These are phyloP conservation scores for Ischnus inquisitorius DNA, from an alignment of 2,888 invertebrate genomes.

Conservation along the genomic window DNA sequence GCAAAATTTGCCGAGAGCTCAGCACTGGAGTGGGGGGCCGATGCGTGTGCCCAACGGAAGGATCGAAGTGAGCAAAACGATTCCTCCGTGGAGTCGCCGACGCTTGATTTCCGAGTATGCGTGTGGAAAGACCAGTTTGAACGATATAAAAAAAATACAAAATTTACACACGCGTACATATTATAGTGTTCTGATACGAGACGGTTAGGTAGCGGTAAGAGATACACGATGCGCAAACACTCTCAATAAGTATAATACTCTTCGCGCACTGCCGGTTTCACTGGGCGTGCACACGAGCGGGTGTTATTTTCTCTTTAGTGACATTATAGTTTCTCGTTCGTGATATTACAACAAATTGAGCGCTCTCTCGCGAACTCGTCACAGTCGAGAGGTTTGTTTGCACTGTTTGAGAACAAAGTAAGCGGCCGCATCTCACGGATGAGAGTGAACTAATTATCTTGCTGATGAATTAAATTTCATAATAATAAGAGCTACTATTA, in stretches of 20 bases:
- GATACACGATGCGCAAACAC: too few species aligned
- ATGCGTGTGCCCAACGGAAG: not conserved
- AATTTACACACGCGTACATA: too few species aligned
- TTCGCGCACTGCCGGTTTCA: not conserved
- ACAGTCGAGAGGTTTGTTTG: conserved; percentile 12
- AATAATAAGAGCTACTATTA: too few species aligned
- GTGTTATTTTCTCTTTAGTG: not conserved
- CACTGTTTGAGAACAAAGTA: not conserved
- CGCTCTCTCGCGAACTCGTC: conserved; percentile 21
- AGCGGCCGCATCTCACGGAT: too few species aligned
- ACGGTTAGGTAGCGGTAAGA: too few species aligned
- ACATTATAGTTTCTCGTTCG: conserved; percentile 34
- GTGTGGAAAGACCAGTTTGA: too few species aligned
- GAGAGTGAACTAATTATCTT: too few species aligned
- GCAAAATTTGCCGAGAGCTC: too few species aligned
- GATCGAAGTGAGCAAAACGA: not conserved
- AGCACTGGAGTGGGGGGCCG: not conserved
- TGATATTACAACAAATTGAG: not conserved
- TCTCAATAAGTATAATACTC: not conserved
- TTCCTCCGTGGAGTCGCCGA: not conserved
- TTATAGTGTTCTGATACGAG: too few species aligned
- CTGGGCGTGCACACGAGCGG: not conserved
- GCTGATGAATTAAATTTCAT: too few species aligned
- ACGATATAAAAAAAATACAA: too few species aligned
- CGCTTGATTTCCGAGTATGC: not conserved